Evolutionary conservation across 2,113 vertebrate genomes (phyloP), one percentile per base, ranked within the genome.

Genomic region (Sorex araneus): DNA sequence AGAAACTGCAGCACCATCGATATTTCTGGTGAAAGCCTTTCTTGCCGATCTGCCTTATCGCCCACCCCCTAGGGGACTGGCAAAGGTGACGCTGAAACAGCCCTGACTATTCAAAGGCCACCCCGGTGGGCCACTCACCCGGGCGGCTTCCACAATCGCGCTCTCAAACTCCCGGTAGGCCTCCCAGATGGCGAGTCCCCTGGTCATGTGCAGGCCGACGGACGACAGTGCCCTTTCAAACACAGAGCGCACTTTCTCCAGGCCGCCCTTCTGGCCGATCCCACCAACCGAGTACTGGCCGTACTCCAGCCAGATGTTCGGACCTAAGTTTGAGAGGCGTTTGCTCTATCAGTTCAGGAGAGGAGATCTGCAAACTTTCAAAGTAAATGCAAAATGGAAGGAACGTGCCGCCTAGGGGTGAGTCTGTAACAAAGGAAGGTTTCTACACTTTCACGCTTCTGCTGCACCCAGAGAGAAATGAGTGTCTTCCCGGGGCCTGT

Each of bases 251-350:
- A 99, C 99, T 66, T 94, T 98, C 79, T 99, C 99, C 0, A 99
- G 98, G 6, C 99, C 99, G 13, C 99, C 99, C 1, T 98, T 98
- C 89, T 98, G 98, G 0, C 99, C 99, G 76, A 99, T 99, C 63
- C 99, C 99, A 2, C 99, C 99, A 0, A 99, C 99, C 0, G 99
- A 99, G 95, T 99, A 99, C 93, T 99, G 99, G 34, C 99, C 99
- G 0, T 99, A 99, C 67, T 99, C 99, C n/a, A 99, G 97, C 99
- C 99, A 99, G 73, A 99, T 99, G 78, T 99, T 99, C 77, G 99
- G 99, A 96, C 99, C 99, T 99, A 32, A 76, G 91, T 63, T 6
- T 18, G 82, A 83, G 84, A 93, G n/a, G 13, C 23, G 40, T 27
- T 15, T 7, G 2, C 34, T 54, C 60, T 34, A 5, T 96, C 71